Evolutionary conservation across 2,113 vertebrate species (phyloP).

Genomic region (Colius striatus): DNA sequence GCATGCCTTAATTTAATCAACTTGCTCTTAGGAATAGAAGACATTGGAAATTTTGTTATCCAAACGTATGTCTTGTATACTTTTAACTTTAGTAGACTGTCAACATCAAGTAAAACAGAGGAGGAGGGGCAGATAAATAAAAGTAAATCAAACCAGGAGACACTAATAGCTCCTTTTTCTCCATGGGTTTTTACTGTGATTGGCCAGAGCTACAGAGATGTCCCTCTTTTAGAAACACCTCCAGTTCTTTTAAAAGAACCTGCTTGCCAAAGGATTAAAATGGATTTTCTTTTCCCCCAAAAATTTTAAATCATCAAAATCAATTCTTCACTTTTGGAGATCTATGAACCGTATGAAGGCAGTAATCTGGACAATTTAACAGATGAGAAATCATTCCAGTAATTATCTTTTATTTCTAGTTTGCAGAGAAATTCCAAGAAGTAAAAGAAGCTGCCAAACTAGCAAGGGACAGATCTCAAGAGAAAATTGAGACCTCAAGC

Average conservation of each 20-base stretch:
- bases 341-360: neutral
- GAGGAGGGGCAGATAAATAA: neutral
- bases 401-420: constrained; percentile 78
- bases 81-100: neutral
- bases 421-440: constrained; percentile 98
- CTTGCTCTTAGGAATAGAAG: neutral
- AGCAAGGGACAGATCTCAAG: constrained; percentile 93
- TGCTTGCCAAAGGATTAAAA: neutral
- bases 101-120: neutral
- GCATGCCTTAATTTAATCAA: constrained; percentile 26
- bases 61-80: neutral
- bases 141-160: neutral
- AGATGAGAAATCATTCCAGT: neutral
- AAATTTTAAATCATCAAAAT: neutral
- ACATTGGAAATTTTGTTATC: neutral
- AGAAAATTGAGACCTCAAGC: constrained; percentile 90
- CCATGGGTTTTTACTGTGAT: neutral
- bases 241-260: neutral
- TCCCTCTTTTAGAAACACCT: neutral
- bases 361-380: neutral
- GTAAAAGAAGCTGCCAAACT: constrained; percentile 94
- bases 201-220: neutral
- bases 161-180: neutral
- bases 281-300: neutral
- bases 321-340: neutral